A percentile compares a stretch with the other conserved stretches of the same genome.
Conservation (phyloP, 2,888 invertebrate species). For the Caradrina clavipalpis region DNA sequence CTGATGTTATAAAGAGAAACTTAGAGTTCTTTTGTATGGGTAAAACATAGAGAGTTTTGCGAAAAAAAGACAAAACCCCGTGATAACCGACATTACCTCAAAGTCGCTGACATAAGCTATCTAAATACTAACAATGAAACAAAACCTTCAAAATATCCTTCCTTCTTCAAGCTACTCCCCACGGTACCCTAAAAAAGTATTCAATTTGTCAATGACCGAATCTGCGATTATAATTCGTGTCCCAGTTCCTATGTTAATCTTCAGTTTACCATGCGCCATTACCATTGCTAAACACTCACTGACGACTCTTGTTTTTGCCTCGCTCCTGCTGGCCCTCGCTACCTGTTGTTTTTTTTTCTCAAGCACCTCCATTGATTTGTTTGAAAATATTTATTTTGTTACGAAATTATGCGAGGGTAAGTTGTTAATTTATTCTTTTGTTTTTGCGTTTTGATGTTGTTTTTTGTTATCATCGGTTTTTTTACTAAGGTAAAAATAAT, state of each 20-base stretch:
- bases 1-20: no score
- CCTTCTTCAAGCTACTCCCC: not conserved
- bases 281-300: slow-evolving; percentile 57
- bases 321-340: slow-evolving; percentile 29
- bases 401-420: slow-evolving; percentile 26
- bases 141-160: not conserved
- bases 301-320: slow-evolving; percentile 53
- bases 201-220: slow-evolving; percentile 68
- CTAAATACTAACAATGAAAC: not conserved
- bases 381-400: slow-evolving; percentile 2
- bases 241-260: slow-evolving; percentile 71
- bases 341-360: slow-evolving; percentile 47
- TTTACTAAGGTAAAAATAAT: no score
- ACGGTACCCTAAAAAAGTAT: slow-evolving; percentile 53
- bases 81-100: no score
- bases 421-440: slow-evolving; percentile 36
- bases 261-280: slow-evolving; percentile 52
- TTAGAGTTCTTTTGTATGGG: no score
- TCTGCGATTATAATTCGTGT: slow-evolving; percentile 72
- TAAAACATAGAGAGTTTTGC: no score
- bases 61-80: no score
- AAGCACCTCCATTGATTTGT: slow-evolving; percentile 13
- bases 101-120: no score
- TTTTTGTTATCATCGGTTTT: not conserved
- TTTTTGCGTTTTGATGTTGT: slow-evolving; percentile 11